A percentile compares a stretch with the other conserved stretches of the same genome.
These are phyloP conservation scores for Brachyhypopomus gauderio DNA, from an alignment of 2,113 vertebrate genomes.

Conservation along the genomic window DNA sequence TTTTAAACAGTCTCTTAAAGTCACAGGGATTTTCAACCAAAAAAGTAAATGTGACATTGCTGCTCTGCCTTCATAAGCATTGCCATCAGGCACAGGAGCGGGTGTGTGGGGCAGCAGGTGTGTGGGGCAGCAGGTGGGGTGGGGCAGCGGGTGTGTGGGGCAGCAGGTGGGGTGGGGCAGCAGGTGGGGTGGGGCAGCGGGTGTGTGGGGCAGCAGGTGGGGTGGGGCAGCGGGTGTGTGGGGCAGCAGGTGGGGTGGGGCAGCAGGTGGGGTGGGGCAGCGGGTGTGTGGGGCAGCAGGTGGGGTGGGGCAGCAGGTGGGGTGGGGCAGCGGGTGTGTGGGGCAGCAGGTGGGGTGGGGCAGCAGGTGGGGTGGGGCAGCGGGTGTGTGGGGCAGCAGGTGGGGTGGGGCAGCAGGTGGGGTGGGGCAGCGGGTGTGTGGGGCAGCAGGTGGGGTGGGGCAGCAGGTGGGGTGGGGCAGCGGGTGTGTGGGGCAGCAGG, in stretches of 20 bases:
- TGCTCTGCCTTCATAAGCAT: constrained; percentile 49
- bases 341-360: background rate
- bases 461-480: background rate
- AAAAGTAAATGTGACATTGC: constrained; percentile 32
- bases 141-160: background rate
- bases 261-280: background rate
- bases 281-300: background rate
- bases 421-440: background rate
- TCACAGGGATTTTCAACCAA: background rate
- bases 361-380: background rate
- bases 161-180: background rate
- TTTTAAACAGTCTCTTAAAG: background rate
- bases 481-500: background rate
- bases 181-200: background rate
- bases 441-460: background rate
- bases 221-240: background rate
- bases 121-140: background rate
- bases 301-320: background rate
- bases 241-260: background rate
- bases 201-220: background rate
- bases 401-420: background rate
- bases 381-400: background rate
- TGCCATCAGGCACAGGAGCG: constrained; percentile 42
- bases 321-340: background rate
- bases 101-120: background rate